A percentile compares a stretch with the other conserved stretches of the same genome.
Evolutionary conservation across 1,140 invertebrate species (phyloP).

Genomic region (Eupeodes corollae): DNA sequence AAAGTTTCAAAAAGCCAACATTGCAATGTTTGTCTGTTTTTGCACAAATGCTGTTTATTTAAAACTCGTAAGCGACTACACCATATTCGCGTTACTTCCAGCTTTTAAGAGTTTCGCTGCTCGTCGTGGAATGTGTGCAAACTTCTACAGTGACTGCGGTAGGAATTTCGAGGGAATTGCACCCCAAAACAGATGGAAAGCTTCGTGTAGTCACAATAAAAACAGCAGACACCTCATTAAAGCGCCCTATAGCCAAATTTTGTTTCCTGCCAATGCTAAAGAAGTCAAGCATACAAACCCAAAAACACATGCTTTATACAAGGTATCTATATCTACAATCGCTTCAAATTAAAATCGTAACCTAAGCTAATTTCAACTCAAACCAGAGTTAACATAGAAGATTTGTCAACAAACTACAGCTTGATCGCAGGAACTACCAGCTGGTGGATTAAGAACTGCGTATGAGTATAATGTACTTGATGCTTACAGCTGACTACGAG

Average conservation of each 20-base stretch:
- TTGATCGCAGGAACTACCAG: too few relatives aligned
- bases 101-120: slow-evolving; percentile 27
- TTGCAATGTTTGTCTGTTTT: slow-evolving; percentile 20
- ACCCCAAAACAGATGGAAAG: slow-evolving; percentile 12
- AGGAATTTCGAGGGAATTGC: slow-evolving; percentile 1
- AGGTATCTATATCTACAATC: background rate
- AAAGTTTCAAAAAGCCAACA: slow-evolving; percentile 18
- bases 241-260: background rate
- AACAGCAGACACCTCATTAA: slow-evolving; percentile 12
- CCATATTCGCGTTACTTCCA: slow-evolving; percentile 24
- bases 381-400: too few relatives aligned
- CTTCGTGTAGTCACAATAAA: slow-evolving; percentile 11
- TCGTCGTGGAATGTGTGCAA: slow-evolving; percentile 13
- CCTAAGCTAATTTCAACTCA: too few relatives aligned
- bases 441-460: too few relatives aligned
- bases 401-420: too few relatives aligned
- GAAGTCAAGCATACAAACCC: background rate
- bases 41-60: slow-evolving; percentile 16
- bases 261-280: background rate
- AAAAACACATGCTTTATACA: background rate
- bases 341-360: too few relatives aligned
- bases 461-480: too few relatives aligned
- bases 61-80: slow-evolving; percentile 30
- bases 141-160: background rate
- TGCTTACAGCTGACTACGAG: too few relatives aligned